Evolutionary conservation across 1,140 invertebrate genomes (phyloP).

Genomic region (Sitophilus oryzae): DNA sequence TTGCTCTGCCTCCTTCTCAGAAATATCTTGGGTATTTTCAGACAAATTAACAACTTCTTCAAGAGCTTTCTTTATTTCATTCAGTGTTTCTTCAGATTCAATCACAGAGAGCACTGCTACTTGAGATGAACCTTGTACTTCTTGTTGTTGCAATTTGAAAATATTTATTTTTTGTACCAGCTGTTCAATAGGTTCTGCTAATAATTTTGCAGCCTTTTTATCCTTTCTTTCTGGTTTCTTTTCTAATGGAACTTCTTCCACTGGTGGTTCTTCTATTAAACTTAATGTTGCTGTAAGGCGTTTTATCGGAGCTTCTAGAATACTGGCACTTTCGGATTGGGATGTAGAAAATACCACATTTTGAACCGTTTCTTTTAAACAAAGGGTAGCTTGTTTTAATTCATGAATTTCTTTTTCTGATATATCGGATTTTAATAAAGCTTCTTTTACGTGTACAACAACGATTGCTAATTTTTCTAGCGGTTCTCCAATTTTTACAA

Average conservation of each 20-base stretch:
- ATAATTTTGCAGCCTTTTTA: not conserved
- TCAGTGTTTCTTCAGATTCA: conserved; percentile 11
- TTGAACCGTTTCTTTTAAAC: conserved; percentile 3
- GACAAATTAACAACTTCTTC: not conserved
- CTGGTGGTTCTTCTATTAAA: not conserved
- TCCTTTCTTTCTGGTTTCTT: conserved; percentile 1
- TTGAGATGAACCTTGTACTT: not conserved
- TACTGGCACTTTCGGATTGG: conserved; percentile 1
- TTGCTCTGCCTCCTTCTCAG: not conserved
- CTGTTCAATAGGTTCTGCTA: not conserved
- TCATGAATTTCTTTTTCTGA: not conserved
- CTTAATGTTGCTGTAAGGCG: not conserved
- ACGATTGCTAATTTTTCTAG: not conserved
- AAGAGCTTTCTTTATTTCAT: conserved; percentile 3
- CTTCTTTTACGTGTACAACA: not conserved
- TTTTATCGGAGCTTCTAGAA: conserved; percentile 3
- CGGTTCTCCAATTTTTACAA: not conserved
- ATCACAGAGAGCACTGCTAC: not conserved
- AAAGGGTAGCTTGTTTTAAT: conserved; percentile 3
- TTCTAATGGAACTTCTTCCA: not conserved
- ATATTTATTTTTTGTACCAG: not conserved
- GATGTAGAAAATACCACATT: not conserved
- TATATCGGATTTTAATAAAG: not conserved
- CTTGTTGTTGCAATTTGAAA: not conserved
- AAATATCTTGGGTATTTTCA: conserved; percentile 7